Base-by-base conservation (phyloP, 2,888 invertebrate species). In the Lepidocyrtoides sp. region DNA sequence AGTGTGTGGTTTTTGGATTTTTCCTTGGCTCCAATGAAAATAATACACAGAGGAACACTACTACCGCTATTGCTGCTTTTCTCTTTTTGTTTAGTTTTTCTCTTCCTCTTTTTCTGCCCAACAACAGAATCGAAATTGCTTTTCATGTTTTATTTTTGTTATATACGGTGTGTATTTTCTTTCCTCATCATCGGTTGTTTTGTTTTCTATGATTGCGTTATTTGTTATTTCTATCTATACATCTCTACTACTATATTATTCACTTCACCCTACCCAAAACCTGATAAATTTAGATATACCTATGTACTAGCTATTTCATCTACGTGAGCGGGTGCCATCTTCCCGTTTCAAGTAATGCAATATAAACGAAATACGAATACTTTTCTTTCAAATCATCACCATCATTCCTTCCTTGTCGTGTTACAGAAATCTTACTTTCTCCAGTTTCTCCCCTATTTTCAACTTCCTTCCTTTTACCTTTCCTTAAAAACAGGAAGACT, bases 391-490 rank as follows among this genome's bases (percentile, higher is more conserved):
- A 23, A 2, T 66, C 8, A 83, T 8, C 23, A 23, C 63, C 54
- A 41, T 72, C 72, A 32, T 36, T 17, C 79, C 32, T 81, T 57
- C 32, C 36, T 41, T 14, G n/a, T 26, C 10, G 44, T 7, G 54
- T 3, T 5, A 57, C 12, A 48, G 51, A 44, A 23, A 36, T 20
- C 44, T 69, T 69, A 44, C 82, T 57, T 63, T 84, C 84, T 83
- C 83, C 66, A 66, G 66, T 51, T 66, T 48, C 32, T 83, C 20
- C 14, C 29, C 69, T 26, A 2, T 29, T 23, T 20, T 75, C 26
- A 29, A n/a, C 48, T 75, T 75, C 29, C 75, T 75, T 69, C 69
- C 26, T 66, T 44, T 69, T 69, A 69, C 84, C 84, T 84, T 84
- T 51, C 32, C 60, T 60, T 77, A n/a, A 48, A 54, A 29, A 44